phyloP scores from a whole-genome alignment of 2,113 vertebrate species.

The Porphyrio hochstetteri region DNA sequence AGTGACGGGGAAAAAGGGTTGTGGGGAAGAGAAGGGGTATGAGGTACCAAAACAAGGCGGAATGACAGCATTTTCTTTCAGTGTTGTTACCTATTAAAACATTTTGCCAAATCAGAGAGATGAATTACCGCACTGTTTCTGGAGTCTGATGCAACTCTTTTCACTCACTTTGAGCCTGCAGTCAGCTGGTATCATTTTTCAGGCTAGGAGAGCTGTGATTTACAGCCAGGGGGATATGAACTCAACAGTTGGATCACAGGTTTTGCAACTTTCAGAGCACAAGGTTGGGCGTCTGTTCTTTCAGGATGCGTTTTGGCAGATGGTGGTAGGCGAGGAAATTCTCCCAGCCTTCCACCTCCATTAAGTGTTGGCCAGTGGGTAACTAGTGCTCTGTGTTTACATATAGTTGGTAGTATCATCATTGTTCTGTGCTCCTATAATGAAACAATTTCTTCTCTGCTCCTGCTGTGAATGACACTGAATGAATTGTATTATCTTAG shows the following conservation, averaged over 20 bases:
- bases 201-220: neutral
- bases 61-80: neutral
- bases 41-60: neutral
- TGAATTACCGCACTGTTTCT: conserved; percentile 36
- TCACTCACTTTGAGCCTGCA: neutral
- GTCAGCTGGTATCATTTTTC: conserved; percentile 27
- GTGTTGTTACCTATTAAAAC: neutral
- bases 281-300: neutral
- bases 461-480: conserved; percentile 20
- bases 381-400: neutral
- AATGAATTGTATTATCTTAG: conserved; percentile 16
- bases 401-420: neutral
- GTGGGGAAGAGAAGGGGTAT: neutral
- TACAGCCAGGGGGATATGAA: neutral
- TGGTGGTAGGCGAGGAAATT: neutral
- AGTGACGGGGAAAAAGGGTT: neutral
- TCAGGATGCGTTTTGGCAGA: neutral
- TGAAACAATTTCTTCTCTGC: conserved; percentile 4
- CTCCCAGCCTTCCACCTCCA: neutral
- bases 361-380: neutral
- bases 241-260: neutral
- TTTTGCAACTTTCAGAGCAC: neutral
- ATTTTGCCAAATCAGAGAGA: conserved; percentile 13
- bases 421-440: neutral
- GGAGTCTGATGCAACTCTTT: neutral